Evolutionary conservation across 2,888 invertebrate genomes (phyloP), one percentile per base, ranked within the genome.

Genomic region (Drosophila pseudotakahashii): DNA sequence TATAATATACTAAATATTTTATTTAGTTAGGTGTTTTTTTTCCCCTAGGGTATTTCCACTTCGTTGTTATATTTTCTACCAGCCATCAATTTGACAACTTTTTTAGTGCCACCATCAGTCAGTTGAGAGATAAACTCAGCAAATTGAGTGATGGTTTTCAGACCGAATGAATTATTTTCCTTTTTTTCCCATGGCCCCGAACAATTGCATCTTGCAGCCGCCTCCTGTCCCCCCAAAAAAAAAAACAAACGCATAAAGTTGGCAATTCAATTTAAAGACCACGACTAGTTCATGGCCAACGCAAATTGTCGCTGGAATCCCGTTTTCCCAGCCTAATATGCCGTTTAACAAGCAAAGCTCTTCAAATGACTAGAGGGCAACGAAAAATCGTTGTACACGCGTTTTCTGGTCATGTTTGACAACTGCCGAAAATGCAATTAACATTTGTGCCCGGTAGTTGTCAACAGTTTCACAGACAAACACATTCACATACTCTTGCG

Each of bases 341-440:
- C 39, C 10, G 13, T 41, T 45, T 50, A 69, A 69, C 59, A 53
- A 48, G 50, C 53, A 67, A 55, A 59, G 42, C 63, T 47, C 36
- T 36, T 63, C 41, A 64, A 67, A 67, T 44, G 42, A 16, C 74
- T 63, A 37, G 53, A 60, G 75, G 83, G 41, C 54, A 67, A 66
- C 63, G 16, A 70, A 87, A 81, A 81, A 73, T 78, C 79, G 71
- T 74, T 53, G 55, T 52, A 81, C 77, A 76, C 69, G 71, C 79
- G 64, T 74, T 74, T 62, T 64, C 77, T 81, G 82, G 82, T 51
- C 83, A 73, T 85, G 81, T 81, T 66, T 82, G 81, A 88, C 88
- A 88, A 85, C 78, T 80, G 70, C 77, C 76, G 73, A 83, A 47
- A 90, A 89, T 90, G 90, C 86, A 89, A 89, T 89, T 89, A 90